Evolutionary conservation across 2,113 vertebrate species (phyloP).

Genomic region (Cyprinodon variegatus): DNA sequence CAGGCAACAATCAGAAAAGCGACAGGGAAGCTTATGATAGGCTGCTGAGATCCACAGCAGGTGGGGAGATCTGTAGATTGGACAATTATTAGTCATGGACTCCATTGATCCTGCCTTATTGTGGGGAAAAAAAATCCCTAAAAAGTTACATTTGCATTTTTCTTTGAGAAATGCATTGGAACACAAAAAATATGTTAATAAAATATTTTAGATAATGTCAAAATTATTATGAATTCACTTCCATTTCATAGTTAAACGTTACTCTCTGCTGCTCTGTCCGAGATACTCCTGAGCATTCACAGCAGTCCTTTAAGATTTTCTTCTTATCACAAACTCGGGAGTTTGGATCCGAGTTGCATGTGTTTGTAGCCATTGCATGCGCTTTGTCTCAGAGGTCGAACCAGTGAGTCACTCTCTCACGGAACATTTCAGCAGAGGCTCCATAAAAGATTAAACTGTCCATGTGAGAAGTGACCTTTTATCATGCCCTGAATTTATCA

Average conservation of each 20-base stretch:
- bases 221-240: background rate
- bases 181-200: too few species aligned
- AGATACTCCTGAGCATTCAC: background rate
- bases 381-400: slow-evolving; percentile 61
- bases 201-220: too few species aligned
- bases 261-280: background rate
- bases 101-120: too few species aligned
- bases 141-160: too few species aligned
- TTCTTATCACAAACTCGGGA: slow-evolving; percentile 35
- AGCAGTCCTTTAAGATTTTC: slow-evolving; percentile 32
- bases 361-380: slow-evolving; percentile 42
- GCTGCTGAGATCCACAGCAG: too few species aligned
- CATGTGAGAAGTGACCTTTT: slow-evolving; percentile 57
- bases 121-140: too few species aligned
- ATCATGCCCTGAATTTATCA: slow-evolving; percentile 52
- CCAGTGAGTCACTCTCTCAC: slow-evolving; percentile 63
- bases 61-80: too few species aligned
- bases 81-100: too few species aligned
- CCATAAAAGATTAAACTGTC: slow-evolving; percentile 59
- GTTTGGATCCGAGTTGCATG: slow-evolving; percentile 28
- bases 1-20: too few species aligned
- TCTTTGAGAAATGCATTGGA: too few species aligned
- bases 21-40: too few species aligned
- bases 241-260: background rate
- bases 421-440: slow-evolving; percentile 58